Evolutionary conservation across 1,140 invertebrate species (phyloP).

Genomic region (Adoxophyes honmai): DNA sequence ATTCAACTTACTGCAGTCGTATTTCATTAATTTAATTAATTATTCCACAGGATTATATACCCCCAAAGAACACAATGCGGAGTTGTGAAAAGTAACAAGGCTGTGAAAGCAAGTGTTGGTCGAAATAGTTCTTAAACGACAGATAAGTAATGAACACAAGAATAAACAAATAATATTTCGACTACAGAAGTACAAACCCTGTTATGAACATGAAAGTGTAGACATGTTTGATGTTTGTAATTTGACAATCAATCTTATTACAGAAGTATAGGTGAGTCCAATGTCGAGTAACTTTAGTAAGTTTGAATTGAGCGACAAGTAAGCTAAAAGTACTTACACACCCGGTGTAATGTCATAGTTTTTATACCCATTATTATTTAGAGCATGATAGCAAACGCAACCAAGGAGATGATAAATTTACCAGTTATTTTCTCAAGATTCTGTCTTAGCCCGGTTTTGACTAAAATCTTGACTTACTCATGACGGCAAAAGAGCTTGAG

Average conservation of each 20-base stretch:
- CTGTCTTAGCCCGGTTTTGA: no score
- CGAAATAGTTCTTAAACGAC: neutral
- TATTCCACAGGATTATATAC: slow-evolving; percentile 52
- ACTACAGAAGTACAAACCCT: neutral
- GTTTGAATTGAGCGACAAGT: neutral
- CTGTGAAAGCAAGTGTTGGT: slow-evolving; percentile 5
- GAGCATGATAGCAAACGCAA: neutral
- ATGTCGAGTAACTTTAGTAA: no score
- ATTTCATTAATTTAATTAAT: slow-evolving; percentile 58
- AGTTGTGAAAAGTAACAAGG: slow-evolving; percentile 22
- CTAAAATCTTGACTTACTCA: no score
- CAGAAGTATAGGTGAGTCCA: no score
- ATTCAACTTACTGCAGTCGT: slow-evolving; percentile 66
- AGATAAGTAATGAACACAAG: neutral
- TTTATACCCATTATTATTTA: slow-evolving; percentile 3
- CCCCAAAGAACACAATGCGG: slow-evolving; percentile 68
- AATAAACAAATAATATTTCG: neutral
- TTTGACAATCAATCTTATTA: no score
- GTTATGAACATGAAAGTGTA: neutral
- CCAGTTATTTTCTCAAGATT: no score
- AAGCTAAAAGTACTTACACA: slow-evolving; percentile 12
- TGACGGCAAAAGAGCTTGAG: no score
- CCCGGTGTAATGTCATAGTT: slow-evolving; percentile 13
- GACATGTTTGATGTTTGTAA: no score
- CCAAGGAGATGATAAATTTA: neutral